Base-by-base conservation (phyloP, 1,140 invertebrate species). In the Doryteuthis pealeii region DNA sequence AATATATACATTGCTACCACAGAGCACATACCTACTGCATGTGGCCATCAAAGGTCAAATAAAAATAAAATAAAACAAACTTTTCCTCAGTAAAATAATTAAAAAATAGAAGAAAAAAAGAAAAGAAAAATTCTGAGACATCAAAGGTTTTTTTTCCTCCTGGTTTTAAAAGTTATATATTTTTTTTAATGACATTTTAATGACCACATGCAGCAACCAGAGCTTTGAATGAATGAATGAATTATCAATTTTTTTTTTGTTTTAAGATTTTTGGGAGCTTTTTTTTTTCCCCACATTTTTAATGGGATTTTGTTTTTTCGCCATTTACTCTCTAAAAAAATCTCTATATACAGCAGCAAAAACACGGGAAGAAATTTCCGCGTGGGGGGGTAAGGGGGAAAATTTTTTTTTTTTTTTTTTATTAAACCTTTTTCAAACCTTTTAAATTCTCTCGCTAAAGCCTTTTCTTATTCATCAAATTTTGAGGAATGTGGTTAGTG, bases 1-100 rank as follows among this genome's bases (percentile, higher is more conserved):
- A n/a, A 62, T 62, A 62, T 62, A 62, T 62, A 62, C 54, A 62
- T 18, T n/a, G 54, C 54, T 62, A 62, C 54, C 54, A 62, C 54
- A 62, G 54, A 62, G 54, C 54, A 62, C 54, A n/a, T 62, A 62
- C 18, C 18, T 28, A 62, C 54, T 62, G 54, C 54, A 62, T 62
- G 54, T 62, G 54, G 54, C 6, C 10, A 62, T 62, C 26, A 62
- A 62, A 62, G 18, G 26, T n/a, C 18, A 22, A 62, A 62, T 6
- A 62, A 22, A 62, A 28, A 58, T 6, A 22, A 22, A n/a, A 62
- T 6, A 22, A 62, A 28, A 62, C 10, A 40, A 40, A 40, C 35
- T 40, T 40, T 40, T 10, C 10, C 3, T 10, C 35, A 40, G 35
- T 5, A 40, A 40, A 40, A 40, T 40, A 40, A 40, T 40, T 40